Percentiles rank a stretch among this genome's conserved stretches.
These are phyloP conservation scores for Scomber scombrus DNA, from an alignment of 2,113 vertebrate genomes.

Conservation along the genomic window DNA sequence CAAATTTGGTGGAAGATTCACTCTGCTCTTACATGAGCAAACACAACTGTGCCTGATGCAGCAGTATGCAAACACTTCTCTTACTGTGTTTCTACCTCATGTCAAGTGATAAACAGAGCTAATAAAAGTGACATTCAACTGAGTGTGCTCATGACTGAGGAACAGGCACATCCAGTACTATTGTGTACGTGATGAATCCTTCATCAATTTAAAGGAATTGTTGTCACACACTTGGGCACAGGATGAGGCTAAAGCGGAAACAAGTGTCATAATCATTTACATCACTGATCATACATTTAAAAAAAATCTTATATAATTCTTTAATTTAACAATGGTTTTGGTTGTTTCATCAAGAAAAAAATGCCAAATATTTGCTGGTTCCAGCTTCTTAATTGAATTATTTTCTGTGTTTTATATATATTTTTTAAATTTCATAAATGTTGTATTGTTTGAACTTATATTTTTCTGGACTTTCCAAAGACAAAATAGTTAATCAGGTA, in stretches of 20 bases:
- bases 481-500: no score
- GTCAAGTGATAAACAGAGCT: constrained; percentile 59
- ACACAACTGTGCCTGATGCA: constrained; percentile 68
- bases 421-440: background rate
- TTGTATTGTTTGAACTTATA: background rate
- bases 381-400: background rate
- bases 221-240: background rate
- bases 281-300: background rate
- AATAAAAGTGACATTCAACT: constrained; percentile 59
- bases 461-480: no score
- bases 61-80: constrained; percentile 73
- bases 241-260: constrained; percentile 6
- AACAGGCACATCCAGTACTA: constrained; percentile 27
- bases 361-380: background rate
- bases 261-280: background rate
- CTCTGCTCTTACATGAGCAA: constrained; percentile 49
- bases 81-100: constrained; percentile 45
- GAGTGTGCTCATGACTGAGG: constrained; percentile 9
- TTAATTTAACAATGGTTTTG: constrained; percentile 9
- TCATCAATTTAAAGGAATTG: background rate
- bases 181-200: constrained; percentile 16
- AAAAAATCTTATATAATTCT: no score
- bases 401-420: background rate
- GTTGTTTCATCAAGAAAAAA: background rate
- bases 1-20: constrained; percentile 55